Evolutionary conservation across 2,113 vertebrate genomes (phyloP).

Genomic region (Campylorhamphus procurvoides): DNA sequence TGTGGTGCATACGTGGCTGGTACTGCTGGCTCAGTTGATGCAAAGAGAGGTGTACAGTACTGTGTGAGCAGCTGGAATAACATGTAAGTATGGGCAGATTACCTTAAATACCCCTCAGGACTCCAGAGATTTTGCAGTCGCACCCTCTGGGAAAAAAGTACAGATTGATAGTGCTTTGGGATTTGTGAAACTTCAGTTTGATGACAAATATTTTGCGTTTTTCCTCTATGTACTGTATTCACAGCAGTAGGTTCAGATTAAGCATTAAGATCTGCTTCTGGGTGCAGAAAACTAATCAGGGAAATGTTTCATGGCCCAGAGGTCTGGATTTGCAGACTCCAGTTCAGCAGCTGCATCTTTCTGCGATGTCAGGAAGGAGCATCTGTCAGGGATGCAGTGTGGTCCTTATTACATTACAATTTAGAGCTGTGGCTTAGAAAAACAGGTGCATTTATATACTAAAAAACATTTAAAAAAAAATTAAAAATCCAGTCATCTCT

Average conservation of each 20-base stretch:
- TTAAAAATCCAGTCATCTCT: not conserved
- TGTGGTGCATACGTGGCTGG: not conserved
- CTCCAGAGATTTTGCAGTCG: not conserved
- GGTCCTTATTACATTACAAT: slow-evolving; percentile 16
- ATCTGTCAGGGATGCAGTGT: not conserved
- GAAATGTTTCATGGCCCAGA: slow-evolving; percentile 22
- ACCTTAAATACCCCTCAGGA: not conserved
- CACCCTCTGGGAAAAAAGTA: not conserved
- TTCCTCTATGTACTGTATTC: not conserved
- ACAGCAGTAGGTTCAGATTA: not conserved
- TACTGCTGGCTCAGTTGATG: not conserved
- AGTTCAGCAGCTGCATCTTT: slow-evolving; percentile 25
- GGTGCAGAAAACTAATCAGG: slow-evolving; percentile 1
- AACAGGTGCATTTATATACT: not conserved
- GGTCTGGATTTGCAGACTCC: slow-evolving; percentile 12
- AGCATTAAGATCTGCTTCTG: not conserved
- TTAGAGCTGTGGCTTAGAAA: not conserved
- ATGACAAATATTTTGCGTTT: not conserved
- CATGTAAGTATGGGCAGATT: not conserved
- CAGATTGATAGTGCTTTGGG: not conserved
- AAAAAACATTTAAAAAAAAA: not conserved
- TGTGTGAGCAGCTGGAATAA: not conserved
- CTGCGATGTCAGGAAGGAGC: slow-evolving; percentile 6
- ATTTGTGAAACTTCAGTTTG: not conserved
- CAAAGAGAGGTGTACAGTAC: not conserved